Evolutionary conservation across 2,797 vertebrate species (phyloP).

Genomic region (Merluccius polli): DNA sequence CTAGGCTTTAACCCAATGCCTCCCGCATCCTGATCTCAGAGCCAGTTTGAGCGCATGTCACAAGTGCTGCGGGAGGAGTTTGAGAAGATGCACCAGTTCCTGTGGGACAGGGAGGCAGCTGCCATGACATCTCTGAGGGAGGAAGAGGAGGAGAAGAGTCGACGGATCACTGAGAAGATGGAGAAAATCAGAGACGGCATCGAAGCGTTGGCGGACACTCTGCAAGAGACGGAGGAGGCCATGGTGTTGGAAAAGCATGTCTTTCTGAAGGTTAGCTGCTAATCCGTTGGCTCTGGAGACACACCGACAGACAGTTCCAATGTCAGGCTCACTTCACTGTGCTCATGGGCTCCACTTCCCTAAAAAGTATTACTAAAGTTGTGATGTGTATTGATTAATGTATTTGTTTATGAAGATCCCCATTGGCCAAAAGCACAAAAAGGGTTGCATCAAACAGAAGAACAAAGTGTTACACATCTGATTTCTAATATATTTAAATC

Average conservation of each 20-base stretch:
- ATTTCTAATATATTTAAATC: background rate
- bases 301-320: background rate
- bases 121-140: constrained; percentile 50
- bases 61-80: constrained; percentile 55
- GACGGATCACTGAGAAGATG: constrained; percentile 46
- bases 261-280: constrained; percentile 52
- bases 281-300: background rate
- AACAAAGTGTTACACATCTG: too few relatives aligned
- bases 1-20: background rate
- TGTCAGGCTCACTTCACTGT: background rate
- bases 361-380: background rate
- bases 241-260: constrained; percentile 38
- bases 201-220: constrained; percentile 31
- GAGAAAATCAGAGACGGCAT: constrained; percentile 47
- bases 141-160: constrained; percentile 60
- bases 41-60: constrained; percentile 45
- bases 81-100: constrained; percentile 62
- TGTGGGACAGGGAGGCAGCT: constrained; percentile 54
- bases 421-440: too few relatives aligned
- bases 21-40: constrained; percentile 35
- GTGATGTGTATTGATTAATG: background rate
- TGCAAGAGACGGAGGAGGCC: constrained; percentile 45
- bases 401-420: too few relatives aligned
- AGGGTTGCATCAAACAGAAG: too few relatives aligned
- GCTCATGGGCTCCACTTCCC: background rate